Base-by-base conservation (phyloP, 1,140 invertebrate genomes). In the Globodera ellingtonae region DNA sequence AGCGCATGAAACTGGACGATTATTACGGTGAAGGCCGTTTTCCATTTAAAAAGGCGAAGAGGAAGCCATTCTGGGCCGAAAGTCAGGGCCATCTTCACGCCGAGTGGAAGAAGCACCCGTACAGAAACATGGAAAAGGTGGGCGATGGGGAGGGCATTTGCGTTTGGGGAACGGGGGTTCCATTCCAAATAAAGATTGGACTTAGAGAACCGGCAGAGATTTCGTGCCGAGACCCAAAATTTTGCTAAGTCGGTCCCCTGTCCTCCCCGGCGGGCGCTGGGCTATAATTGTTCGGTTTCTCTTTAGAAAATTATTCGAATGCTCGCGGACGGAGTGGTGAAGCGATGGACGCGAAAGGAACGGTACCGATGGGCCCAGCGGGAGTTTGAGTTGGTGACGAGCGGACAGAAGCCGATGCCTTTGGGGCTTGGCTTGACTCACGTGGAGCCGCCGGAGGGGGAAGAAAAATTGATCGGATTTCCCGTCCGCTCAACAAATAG, bases 1-100 rank as follows among this genome's bases (percentile, higher is more conserved):
- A 88, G 86, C 48, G 84, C 10, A 52, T 89, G 74, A 88, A 86
- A 72, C 72, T 89, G 75, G 87, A 89, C 46, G 88, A 89, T 24
- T 89, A 88, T 79, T 89, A 89, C 72, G 87, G 87, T 48, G 87
- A 89, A 82, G 87, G 87, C 46, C 86, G 87, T 48, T 82, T 86
- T 62, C 87, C 87, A 47, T 76, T 88, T 66, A 50, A 81, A 46
- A 87, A 87, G 76, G 75, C 73, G n/a, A 83, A 84, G 78, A 65
- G 82, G 3, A 86, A 77, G 74, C 86, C 86, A 44, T 87, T 84
- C 47, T 88, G 83, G 48, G 73, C 74, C 35, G 88, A 88, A 47
- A 67, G 80, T 44, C 71, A 80, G 18, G 83, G 82, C 10, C 88
- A 89, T 80, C 66, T 84, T 35, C 72, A 81, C 21, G 88, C 87